Evolutionary conservation across 2,888 invertebrate species (phyloP), one percentile per base, ranked within the genome.

Genomic region (Mythimna vitellina): DNA sequence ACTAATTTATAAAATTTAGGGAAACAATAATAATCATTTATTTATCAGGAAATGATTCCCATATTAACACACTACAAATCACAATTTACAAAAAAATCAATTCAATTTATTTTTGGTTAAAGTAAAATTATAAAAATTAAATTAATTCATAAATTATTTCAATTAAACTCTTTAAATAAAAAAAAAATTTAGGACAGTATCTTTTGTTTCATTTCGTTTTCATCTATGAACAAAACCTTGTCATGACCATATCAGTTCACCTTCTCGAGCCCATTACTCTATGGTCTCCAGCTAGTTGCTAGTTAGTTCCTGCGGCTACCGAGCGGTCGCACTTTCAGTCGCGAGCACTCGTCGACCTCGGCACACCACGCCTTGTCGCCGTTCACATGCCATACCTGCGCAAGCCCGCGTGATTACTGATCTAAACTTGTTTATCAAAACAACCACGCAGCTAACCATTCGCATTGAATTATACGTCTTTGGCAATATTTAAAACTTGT

Each of bases 331-430:
- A 93, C 94, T 95, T 96, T 95, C 94, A 89, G 93, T 93, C 93
- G 92, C 87, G 87, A 86, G 91, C 88, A 90, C 90, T 88, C 81
- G 94, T 70, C 91, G 95, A 90, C 94, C 94, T 94, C 93, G 93
- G 81, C 89, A 84, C 82, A 86, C 92, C 92, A 88, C 91, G 91
- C 92, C 92, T 91, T 82, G 90, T 89, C 85, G 84, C 91, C 94
- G 89, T 92, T 94, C 94, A 92, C 95, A 95, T 94, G 93, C 95
- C 95, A 87, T 90, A 92, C 90, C 89, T 61, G 89, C 89, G 75
- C 38, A 17, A 5, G 38, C 6, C 58, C 38, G 60, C 73, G 69
- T 72, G 70, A 71, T 64, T 94, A 92, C 92, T 94, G 94, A 93
- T 93, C 92, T 91, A 93, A 94, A 93, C 94, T 90, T 87, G 92